These are phyloP conservation scores for Dendroctonus ponderosae DNA, from an alignment of 1,140 invertebrate species.

Conservation along the genomic window DNA sequence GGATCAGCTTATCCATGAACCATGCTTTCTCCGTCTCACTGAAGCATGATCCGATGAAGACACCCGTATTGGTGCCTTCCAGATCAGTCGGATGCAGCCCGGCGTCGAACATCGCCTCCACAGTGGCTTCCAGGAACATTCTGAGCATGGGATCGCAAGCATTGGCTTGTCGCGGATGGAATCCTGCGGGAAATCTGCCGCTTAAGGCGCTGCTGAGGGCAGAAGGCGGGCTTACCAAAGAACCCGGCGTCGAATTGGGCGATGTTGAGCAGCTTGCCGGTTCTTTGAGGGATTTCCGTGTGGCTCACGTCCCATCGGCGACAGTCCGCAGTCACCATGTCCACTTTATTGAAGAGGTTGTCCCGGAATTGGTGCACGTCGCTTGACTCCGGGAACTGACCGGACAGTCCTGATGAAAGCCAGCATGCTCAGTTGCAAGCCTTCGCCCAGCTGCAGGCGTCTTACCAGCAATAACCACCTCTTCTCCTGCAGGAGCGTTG, in stretches of 20 bases:
- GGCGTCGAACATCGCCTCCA: constrained; percentile 88
- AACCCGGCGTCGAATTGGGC: constrained; percentile 81
- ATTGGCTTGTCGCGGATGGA: constrained; percentile 80
- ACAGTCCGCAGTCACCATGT: constrained; percentile 76
- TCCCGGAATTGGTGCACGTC: constrained; percentile 76
- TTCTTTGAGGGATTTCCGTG: constrained; percentile 68
- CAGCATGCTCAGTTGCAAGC: too few relatives aligned
- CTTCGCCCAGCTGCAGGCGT: background rate
- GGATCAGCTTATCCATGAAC: constrained; percentile 65
- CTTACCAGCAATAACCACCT: constrained; percentile 71
- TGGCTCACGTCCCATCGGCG: constrained; percentile 71
- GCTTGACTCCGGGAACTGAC: constrained; percentile 82
- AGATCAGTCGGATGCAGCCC: constrained; percentile 65
- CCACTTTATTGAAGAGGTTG: constrained; percentile 78
- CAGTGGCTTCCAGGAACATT: constrained; percentile 78
- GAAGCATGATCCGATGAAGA: constrained; percentile 77
- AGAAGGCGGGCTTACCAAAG: constrained; percentile 57
- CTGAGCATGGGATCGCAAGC: constrained; percentile 87
- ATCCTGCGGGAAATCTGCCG: constrained; percentile 43
- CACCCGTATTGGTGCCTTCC: constrained; percentile 72
- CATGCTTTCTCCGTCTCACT: constrained; percentile 73
- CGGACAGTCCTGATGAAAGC: constrained; percentile 65
- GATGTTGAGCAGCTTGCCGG: constrained; percentile 78
- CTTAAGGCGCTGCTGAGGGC: background rate
- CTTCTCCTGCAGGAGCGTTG: constrained; percentile 61